These are phyloP conservation scores for Pammene fasciana DNA, from an alignment of 2,888 invertebrate genomes.

Conservation along the genomic window DNA sequence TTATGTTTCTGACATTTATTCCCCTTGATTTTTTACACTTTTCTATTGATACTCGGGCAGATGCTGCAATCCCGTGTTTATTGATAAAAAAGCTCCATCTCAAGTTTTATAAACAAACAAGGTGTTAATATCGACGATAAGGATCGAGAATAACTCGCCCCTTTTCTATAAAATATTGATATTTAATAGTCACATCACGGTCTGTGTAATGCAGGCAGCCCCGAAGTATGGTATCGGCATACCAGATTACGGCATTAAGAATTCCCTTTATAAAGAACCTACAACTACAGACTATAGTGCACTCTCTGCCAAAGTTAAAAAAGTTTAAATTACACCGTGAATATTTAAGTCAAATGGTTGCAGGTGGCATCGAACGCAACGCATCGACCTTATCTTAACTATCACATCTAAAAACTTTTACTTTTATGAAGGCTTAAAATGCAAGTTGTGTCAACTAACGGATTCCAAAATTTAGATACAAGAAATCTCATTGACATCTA, in stretches of 20 bases:
- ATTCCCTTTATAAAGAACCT: constrained; percentile 59
- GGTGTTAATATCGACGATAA: constrained; percentile 78
- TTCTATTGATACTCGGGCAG: constrained; percentile 54
- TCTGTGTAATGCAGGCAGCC: constrained; percentile 76
- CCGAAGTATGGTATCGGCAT: constrained; percentile 68
- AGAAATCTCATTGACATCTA: constrained; percentile 36
- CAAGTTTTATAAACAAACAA: constrained; percentile 74
- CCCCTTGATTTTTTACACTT: constrained; percentile 11
- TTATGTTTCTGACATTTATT: constrained; percentile 17
- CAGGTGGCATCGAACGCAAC: constrained; percentile 75
- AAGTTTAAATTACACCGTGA: constrained; percentile 45
- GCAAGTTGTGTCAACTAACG: constrained; percentile 72
- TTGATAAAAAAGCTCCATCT: constrained; percentile 56
- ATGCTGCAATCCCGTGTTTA: constrained; percentile 61
- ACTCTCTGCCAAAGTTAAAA: constrained; percentile 42
- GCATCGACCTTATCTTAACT: constrained; percentile 67
- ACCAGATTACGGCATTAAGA: constrained; percentile 76
- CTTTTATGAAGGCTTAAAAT: constrained; percentile 77
- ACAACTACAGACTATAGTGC: constrained; percentile 45
- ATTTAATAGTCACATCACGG: constrained; percentile 76
- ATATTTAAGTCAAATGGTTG: constrained; percentile 56
- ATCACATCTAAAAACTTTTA: constrained; percentile 80
- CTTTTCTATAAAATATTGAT: constrained; percentile 79
- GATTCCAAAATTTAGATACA: constrained; percentile 47
- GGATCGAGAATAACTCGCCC: constrained; percentile 69